These are phyloP conservation scores for Rhodeus uyekii DNA, from an alignment of 2,797 vertebrate genomes.

Conservation along the genomic window DNA sequence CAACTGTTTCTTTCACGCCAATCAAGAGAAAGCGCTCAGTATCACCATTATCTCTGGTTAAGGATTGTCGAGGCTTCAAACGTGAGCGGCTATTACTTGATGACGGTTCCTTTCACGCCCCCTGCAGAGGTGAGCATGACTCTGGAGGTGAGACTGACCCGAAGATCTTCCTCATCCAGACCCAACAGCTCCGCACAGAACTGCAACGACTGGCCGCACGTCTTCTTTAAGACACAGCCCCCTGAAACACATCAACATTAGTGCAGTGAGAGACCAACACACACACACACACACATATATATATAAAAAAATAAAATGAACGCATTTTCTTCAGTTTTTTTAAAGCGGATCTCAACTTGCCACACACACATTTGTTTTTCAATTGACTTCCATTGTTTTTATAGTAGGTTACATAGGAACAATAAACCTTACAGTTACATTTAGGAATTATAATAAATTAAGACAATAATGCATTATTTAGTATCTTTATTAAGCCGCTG, in stretches of 20 bases:
- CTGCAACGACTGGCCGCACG: conserved; percentile 82
- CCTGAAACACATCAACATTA: conserved; percentile 65
- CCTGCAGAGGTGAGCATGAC: conserved; percentile 97
- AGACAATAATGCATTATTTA: not conserved
- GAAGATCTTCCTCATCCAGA: conserved; percentile 88
- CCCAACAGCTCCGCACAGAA: conserved; percentile 89
- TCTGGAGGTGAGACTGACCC: conserved; percentile 89
- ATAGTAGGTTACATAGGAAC: too few species aligned
- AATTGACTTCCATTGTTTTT: not conserved
- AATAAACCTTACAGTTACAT: too few species aligned
- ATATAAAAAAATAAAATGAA: not conserved
- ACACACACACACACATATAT: not conserved
- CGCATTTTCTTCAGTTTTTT: not conserved
- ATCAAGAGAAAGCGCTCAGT: not conserved
- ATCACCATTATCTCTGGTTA: not conserved
- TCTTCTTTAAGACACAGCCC: conserved; percentile 84
- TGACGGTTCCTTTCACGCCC: conserved; percentile 93
- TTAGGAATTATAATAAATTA: too few species aligned
- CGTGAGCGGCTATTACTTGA: conserved; percentile 95
- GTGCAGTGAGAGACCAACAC: not conserved
- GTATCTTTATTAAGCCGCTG: not conserved
- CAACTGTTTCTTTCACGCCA: not conserved
- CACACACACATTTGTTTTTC: not conserved
- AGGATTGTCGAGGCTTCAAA: not conserved
- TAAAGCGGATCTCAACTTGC: not conserved